Base-by-base conservation (phyloP, 1,140 invertebrate genomes). In the Batillaria attramentaria region DNA sequence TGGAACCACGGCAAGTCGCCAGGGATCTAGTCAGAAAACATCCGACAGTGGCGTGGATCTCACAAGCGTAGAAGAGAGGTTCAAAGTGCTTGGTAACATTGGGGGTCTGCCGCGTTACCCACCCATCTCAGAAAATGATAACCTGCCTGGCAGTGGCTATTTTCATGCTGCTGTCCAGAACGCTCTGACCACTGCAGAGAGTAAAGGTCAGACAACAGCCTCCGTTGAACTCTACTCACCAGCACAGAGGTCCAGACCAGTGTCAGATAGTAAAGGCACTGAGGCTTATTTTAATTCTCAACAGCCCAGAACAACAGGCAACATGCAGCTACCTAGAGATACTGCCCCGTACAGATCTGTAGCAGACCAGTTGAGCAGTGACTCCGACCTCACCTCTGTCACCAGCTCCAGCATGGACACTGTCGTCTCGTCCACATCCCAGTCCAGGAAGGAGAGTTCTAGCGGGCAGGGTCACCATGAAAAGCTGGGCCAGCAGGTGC, bases 141-240 rank as follows among this genome's bases (percentile, higher is more conserved):
- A 57, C 73, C 73, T 75, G 35, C 73, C 73, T 42, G 73, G 73
- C 0, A 31, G 57, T 13, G 57, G 37, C 4, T 75, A 75, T 31
- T 75, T 75, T n/a, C 62, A 33, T 31, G 50, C 35, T 62, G 57
- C 50, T 1, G 73, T 62, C 18, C 54, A 75, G 54, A 62, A 35
- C 20, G 73, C 57, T 62, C n/a, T 75, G 57, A 24, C 54, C 28
- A 33, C 8, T 41, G 66, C 39, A n/a, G 13, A 69, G 57, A n/a
- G n/a, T n/a, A n/a, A n/a, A n/a, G n/a, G n/a, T n/a, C n/a, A n/a
- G n/a, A n/a, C n/a, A n/a, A n/a, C n/a, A n/a, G n/a, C n/a, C n/a
- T n/a, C n/a, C n/a, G n/a, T n/a, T n/a, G n/a, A n/a, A n/a, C n/a
- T n/a, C n/a, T n/a, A n/a, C n/a, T n/a, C n/a, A n/a, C n/a, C n/a